phyloP scores from a whole-genome alignment of 1,140 invertebrate species.

The Dolichoris vasculosae region DNA sequence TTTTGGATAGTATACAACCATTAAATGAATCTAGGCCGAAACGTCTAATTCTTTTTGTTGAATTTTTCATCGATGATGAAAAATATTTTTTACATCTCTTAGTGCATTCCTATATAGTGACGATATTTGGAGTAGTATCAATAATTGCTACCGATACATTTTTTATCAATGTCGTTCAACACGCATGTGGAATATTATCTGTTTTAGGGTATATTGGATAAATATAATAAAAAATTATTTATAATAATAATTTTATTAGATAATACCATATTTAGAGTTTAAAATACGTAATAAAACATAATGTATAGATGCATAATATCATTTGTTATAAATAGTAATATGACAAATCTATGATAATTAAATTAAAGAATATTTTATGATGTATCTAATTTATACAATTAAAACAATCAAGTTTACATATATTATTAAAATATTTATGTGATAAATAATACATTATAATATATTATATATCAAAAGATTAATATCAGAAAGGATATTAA shows the following conservation, averaged over 20 bases:
- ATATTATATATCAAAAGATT: no score
- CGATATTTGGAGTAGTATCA: slow-evolving; percentile 13
- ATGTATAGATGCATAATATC: no score
- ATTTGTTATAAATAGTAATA: no score
- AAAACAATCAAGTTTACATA: no score
- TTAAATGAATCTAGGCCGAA: slow-evolving; percentile 51
- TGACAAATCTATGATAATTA: no score
- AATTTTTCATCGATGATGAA: slow-evolving; percentile 52
- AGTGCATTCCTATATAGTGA: slow-evolving; percentile 34
- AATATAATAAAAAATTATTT: background rate
- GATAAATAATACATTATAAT: no score
- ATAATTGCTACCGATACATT: slow-evolving; percentile 42
- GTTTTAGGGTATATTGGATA: slow-evolving; percentile 48
- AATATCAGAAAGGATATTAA: no score
- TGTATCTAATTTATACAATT: no score
- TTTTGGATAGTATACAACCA: slow-evolving; percentile 51
- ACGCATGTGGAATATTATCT: slow-evolving; percentile 50
- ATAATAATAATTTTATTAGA: background rate
- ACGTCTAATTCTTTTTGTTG: slow-evolving; percentile 40
- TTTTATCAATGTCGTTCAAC: slow-evolving; percentile 12
- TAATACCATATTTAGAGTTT: no score
- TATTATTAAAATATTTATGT: no score
- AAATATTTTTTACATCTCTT: slow-evolving; percentile 52
- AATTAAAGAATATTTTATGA: no score
- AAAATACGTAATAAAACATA: no score